Percentiles rank a stretch among this genome's conserved stretches.
phyloP scores from a whole-genome alignment of 2,113 vertebrate genomes.

The Trochalopteron elliotii region DNA sequence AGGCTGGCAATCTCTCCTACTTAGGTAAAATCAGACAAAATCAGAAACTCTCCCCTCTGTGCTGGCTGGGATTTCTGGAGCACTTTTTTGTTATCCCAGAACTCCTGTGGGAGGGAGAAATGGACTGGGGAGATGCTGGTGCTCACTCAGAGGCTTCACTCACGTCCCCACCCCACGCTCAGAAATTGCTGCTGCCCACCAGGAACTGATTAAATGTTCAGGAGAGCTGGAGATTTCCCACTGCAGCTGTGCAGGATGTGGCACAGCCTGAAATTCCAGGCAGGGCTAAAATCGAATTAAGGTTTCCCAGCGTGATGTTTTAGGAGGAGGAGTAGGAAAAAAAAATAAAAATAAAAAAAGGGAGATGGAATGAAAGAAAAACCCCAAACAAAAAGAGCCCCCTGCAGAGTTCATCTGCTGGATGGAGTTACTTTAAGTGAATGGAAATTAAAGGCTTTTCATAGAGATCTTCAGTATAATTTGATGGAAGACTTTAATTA shows the following conservation, averaged over 20 bases:
- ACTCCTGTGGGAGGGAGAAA: background rate
- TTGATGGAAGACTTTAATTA: slow-evolving; percentile 81
- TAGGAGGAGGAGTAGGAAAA: background rate
- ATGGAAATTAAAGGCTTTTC: slow-evolving; percentile 77
- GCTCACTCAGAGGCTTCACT: background rate
- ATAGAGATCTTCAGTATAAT: slow-evolving; percentile 71
- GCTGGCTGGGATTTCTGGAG: background rate
- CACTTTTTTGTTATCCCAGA: background rate
- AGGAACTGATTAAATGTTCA: background rate
- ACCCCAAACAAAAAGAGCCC: slow-evolving; percentile 23
- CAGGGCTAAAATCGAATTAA: slow-evolving; percentile 58
- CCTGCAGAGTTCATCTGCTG: slow-evolving; percentile 58
- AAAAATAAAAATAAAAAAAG: no score
- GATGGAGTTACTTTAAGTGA: slow-evolving; percentile 69
- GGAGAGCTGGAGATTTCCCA: background rate
- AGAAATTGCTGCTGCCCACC: background rate
- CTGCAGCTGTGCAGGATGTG: slow-evolving; percentile 3
- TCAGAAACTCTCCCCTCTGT: background rate
- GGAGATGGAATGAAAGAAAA: background rate
- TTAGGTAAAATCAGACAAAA: background rate
- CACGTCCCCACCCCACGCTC: fast-evolving
- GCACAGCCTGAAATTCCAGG: background rate
- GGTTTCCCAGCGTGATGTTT: slow-evolving; percentile 41
- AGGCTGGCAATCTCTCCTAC: background rate
- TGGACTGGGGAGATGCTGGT: background rate